These are phyloP conservation scores for Pseudorectes ferrugineus DNA, from an alignment of 2,113 vertebrate genomes.

Conservation along the genomic window DNA sequence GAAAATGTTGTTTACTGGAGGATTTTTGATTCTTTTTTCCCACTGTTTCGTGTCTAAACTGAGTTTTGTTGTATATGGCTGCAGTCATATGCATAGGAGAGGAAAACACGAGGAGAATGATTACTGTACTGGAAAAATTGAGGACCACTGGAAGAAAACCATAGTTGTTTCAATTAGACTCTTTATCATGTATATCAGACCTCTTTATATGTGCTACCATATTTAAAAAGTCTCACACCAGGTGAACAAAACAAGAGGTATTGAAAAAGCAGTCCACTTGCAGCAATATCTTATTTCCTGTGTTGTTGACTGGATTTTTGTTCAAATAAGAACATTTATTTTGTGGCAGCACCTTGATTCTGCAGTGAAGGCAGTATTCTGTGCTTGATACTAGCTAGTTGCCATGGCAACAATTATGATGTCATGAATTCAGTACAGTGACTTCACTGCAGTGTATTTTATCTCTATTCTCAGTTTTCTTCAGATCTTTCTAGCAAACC, in stretches of 20 bases:
- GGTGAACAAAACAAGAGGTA: neutral
- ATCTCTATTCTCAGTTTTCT: constrained; percentile 14
- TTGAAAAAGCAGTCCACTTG: neutral
- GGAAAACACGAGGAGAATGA: neutral
- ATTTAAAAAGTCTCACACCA: neutral
- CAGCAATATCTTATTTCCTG: constrained; percentile 9
- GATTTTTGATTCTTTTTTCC: neutral
- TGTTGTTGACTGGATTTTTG: neutral
- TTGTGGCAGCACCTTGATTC: constrained; percentile 36
- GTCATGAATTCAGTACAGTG: constrained; percentile 58
- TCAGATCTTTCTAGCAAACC: neutral
- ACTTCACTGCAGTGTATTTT: constrained; percentile 63
- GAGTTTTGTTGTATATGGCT: neutral
- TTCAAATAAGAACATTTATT: constrained; percentile 38
- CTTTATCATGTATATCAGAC: neutral
- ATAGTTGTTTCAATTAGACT: neutral
- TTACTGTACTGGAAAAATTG: neutral
- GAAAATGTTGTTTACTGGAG: neutral
- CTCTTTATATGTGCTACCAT: neutral
- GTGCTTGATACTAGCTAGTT: constrained; percentile 38
- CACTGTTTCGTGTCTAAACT: neutral
- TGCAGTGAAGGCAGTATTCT: constrained; percentile 25
- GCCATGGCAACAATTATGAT: constrained; percentile 58
- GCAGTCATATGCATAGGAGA: neutral
- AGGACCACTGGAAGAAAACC: neutral